Evolutionary conservation across 2,888 invertebrate genomes (phyloP).

Genomic region (Hofmannophila pseudospretella): DNA sequence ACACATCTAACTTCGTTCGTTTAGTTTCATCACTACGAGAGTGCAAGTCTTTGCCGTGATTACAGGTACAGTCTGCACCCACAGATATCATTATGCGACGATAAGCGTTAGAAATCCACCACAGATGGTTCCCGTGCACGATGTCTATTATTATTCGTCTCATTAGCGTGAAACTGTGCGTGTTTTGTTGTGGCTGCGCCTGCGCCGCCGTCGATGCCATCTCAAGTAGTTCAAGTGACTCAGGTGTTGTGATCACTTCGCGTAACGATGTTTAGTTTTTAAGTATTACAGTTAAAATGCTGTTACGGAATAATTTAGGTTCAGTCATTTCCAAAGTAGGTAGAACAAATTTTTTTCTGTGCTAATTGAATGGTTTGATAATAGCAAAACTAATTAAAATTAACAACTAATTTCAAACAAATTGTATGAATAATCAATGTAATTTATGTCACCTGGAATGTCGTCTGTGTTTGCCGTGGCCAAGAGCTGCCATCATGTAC

Average conservation of each 20-base stretch:
- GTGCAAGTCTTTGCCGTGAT: conserved; percentile 15
- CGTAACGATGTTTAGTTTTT: conserved; percentile 38
- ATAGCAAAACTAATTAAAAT: too few species aligned
- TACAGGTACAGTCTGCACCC: neutral
- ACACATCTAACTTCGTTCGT: too few species aligned
- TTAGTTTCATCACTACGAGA: conserved; percentile 31
- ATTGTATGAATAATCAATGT: neutral
- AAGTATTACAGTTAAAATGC: neutral
- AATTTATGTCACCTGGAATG: conserved; percentile 49
- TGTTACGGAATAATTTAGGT: neutral
- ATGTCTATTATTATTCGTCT: conserved; percentile 37
- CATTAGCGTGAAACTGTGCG: conserved; percentile 48
- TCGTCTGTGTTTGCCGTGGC: conserved; percentile 50
- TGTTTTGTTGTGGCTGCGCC: conserved; percentile 28
- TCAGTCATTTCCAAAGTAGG: too few species aligned
- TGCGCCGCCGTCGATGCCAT: conserved; percentile 11
- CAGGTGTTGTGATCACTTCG: conserved; percentile 30
- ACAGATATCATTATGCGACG: conserved; percentile 17
- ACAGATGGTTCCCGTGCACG: conserved; percentile 33
- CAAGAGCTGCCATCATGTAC: conserved; percentile 48
- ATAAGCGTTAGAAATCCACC: conserved; percentile 39
- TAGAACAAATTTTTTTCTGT: too few species aligned
- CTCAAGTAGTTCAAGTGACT: conserved; percentile 15
- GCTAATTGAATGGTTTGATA: too few species aligned
- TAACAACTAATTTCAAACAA: too few species aligned